Evolutionary conservation across 2,888 invertebrate genomes (phyloP), one percentile per base, ranked within the genome.

Genomic region (Argynnis bischoffii): DNA sequence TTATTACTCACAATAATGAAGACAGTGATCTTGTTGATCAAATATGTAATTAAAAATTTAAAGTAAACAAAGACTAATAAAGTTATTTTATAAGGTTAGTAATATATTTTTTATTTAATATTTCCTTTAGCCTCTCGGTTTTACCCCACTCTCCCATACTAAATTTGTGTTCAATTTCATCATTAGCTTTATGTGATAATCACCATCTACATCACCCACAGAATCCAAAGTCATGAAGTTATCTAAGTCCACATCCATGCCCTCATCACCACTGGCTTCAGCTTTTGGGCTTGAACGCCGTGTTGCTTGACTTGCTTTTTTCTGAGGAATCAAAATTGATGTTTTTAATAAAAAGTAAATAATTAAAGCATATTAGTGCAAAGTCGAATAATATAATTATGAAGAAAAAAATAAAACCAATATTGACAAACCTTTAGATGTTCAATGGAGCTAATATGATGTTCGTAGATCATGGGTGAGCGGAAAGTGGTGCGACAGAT

Each of bases 151-250:
- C 2, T 18, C 18, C 18, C 2, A 18, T 18, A 26, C 0, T 26
- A 26, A 26, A 26, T 5, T 4, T 26, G 26, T 3, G 26, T 26
- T 26, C 26, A 26, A 26, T 26, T 35, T 2, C n/a, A 55, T 6
- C 8, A n/a, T 6, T n/a, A n/a, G 14, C n/a, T 4, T 41, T 41
- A 41, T 35, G 16, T 6, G 18, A 64, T 50, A 66, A 84, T 89
- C 89, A 95, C 95, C 96, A 87, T 97, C 97, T 31, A 96, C 96
- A 86, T 97, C 97, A 8, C 97, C 97, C 46, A 97, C 96, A 3
- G 97, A 97, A 86, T 97, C 97, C n/a, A 97, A 94, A 0, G 97
- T 97, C 93, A 97, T 96, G 81, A 97, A 97, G 81, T 97, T 96
- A 75, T 97, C 97, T 74, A 97, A 92, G 88, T 96, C 96, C 5